Evolutionary conservation across 2,113 vertebrate species (phyloP), one percentile per base, ranked within the genome.

Genomic region (Toxotes chatareus): DNA sequence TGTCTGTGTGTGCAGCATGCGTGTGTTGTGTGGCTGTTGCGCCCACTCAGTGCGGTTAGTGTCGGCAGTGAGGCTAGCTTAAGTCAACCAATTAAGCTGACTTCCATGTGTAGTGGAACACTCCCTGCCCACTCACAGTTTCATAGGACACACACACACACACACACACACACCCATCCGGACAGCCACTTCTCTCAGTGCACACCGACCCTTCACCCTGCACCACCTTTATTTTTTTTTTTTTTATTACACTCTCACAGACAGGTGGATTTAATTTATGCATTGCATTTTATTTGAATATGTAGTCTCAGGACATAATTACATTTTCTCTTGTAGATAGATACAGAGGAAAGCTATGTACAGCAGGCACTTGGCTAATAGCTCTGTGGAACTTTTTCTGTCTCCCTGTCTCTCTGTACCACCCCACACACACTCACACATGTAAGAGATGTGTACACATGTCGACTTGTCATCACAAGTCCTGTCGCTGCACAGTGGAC

Each of bases 261-360:
- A 79, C 82, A 88, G 77, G 68, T 80, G 82, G 82, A 80, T 84
- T 89, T 86, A 74, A 90, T 89, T 85, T 80, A 86, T 86, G 75
- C 59, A 71, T 85, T 88, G 78, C 59, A 71, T 88, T 88, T 87
- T 57, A 86, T 87, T 89, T 86, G 47, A 87, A 80, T 79, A 56
- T 77, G 40, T 31, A 80, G 80, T 84, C 74, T 59, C 68, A 47
- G 40, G 36, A 55, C 75, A 75, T 86, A 86, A 89, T 89, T 90
- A 76, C 64, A 73, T 77, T 87, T 84, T 72, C 72, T 81, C 74
- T 68, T 1, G 60, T 76, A 71, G 79, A 71, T 61, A 51, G 51
- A 83, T 62, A 62, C 46, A 60, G 69, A 79, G 65, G 32, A 76
- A 60, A 19, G 68, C 63, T 62, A 63, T 47, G 21, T 70, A 72